phyloP scores from a whole-genome alignment of 2,888 invertebrate species.

The Drosophila stalkeri region DNA sequence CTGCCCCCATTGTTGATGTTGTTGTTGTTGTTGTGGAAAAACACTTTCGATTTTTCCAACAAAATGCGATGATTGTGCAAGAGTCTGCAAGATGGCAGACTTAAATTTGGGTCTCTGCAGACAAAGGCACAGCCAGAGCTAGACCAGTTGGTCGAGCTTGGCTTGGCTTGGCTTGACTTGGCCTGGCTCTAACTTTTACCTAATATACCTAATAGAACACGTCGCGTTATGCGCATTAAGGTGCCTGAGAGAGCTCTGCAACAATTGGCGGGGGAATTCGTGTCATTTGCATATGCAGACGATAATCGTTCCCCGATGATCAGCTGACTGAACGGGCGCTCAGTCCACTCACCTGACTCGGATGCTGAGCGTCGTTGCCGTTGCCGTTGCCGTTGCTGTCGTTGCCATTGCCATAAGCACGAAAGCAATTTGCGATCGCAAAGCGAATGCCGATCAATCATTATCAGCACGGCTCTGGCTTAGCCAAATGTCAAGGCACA shows the following conservation, averaged over 20 bases:
- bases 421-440: slow-evolving; percentile 54
- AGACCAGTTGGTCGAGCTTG: slow-evolving; percentile 33
- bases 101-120: slow-evolving; percentile 31
- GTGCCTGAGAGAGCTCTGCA: slow-evolving; percentile 35
- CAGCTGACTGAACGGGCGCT: slow-evolving; percentile 10
- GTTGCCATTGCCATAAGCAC: slow-evolving; percentile 48
- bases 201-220: slow-evolving; percentile 67
- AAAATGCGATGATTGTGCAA: slow-evolving; percentile 44
- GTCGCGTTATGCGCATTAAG: slow-evolving; percentile 70
- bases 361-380: slow-evolving; percentile 11
- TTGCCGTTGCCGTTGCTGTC: too few relatives aligned
- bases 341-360: slow-evolving; percentile 22
- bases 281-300: slow-evolving; percentile 65
- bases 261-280: slow-evolving; percentile 37
- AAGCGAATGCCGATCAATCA: slow-evolving; percentile 61
- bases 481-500: slow-evolving; percentile 73
- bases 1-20: slow-evolving; percentile 18
- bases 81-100: background rate
- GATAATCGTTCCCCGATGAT: slow-evolving; percentile 40
- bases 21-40: slow-evolving; percentile 34
- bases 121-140: slow-evolving; percentile 6
- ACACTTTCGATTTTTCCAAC: slow-evolving; percentile 54
- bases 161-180: background rate
- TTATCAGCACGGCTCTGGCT: slow-evolving; percentile 49
- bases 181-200: slow-evolving; percentile 42